Evolutionary conservation across 2,888 invertebrate species (phyloP).

Genomic region (Oligia latruncula): DNA sequence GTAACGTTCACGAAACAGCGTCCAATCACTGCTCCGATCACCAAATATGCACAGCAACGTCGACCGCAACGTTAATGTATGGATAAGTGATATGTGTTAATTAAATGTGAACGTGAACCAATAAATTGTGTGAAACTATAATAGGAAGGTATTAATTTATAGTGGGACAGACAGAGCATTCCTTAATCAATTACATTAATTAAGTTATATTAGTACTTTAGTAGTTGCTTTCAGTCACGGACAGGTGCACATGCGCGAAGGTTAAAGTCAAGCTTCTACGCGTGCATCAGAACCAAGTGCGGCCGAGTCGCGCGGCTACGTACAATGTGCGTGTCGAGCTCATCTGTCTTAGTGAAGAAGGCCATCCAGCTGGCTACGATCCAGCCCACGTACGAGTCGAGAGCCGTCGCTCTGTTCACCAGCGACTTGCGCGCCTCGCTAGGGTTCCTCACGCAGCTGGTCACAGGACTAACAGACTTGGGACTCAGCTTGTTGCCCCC

Average conservation of each 20-base stretch:
- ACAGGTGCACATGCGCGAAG: constrained; percentile 64
- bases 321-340: constrained; percentile 85
- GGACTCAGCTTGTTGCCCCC: constrained; percentile 75
- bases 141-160: constrained; percentile 3
- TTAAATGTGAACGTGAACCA: constrained; percentile 42
- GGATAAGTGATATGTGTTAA: constrained; percentile 44
- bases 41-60: constrained; percentile 63
- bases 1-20: constrained; percentile 83
- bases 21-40: constrained; percentile 80
- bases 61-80: constrained; percentile 66
- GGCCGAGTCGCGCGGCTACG: constrained; percentile 72
- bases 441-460: constrained; percentile 80
- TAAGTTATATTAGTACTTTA: constrained; percentile 29
- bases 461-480: constrained; percentile 61
- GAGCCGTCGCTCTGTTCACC: constrained; percentile 82
- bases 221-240: constrained; percentile 14
- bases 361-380: constrained; percentile 86
- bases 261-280: constrained; percentile 44
- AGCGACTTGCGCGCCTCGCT: constrained; percentile 80
- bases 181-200: neutral
- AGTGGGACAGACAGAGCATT: constrained; percentile 24
- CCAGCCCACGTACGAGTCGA: constrained; percentile 87
- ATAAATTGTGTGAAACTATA: constrained; percentile 34
- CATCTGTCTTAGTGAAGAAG: constrained; percentile 82
- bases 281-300: constrained; percentile 51